These are phyloP conservation scores for Gymnocheta viridis DNA, from an alignment of 2,888 invertebrate species.

Conservation along the genomic window DNA sequence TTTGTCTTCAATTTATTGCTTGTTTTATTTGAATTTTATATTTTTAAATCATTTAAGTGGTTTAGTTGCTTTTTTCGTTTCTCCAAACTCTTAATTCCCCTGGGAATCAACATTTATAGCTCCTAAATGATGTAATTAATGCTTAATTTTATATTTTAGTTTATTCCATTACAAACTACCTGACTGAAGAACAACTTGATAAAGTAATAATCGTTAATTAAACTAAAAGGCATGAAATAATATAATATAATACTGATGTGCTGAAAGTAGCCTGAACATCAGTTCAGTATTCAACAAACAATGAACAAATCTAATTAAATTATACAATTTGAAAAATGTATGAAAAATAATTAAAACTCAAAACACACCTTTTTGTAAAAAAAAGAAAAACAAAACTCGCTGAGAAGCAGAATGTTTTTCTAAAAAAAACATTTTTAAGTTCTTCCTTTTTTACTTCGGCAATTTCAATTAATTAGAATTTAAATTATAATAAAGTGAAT, in stretches of 20 bases:
- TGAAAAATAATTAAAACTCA: neutral
- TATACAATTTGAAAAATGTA: slow-evolving; percentile 4
- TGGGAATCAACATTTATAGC: neutral
- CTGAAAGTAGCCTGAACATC: neutral
- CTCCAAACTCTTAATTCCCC: neutral
- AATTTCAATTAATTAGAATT: neutral
- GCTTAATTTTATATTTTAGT: neutral
- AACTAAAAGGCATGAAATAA: too few species aligned
- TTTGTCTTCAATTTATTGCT: neutral
- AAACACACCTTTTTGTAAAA: slow-evolving; percentile 28
- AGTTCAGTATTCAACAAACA: too few species aligned
- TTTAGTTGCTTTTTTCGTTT: neutral
- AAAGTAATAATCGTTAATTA: slow-evolving; percentile 47
- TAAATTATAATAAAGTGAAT: too few species aligned
- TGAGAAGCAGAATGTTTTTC: neutral
- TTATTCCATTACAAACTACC: neutral
- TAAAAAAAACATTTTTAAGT: neutral
- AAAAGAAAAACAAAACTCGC: neutral
- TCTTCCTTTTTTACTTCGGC: neutral
- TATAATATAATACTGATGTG: neutral
- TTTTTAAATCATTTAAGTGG: neutral
- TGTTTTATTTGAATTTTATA: neutral
- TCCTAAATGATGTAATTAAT: slow-evolving; percentile 4
- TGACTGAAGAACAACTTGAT: too few species aligned
- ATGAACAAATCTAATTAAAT: slow-evolving; percentile 34